Percentiles rank a stretch among this genome's conserved stretches.
Evolutionary conservation across 2,113 vertebrate species (phyloP).

Genomic region (Tylochromis polylepis): DNA sequence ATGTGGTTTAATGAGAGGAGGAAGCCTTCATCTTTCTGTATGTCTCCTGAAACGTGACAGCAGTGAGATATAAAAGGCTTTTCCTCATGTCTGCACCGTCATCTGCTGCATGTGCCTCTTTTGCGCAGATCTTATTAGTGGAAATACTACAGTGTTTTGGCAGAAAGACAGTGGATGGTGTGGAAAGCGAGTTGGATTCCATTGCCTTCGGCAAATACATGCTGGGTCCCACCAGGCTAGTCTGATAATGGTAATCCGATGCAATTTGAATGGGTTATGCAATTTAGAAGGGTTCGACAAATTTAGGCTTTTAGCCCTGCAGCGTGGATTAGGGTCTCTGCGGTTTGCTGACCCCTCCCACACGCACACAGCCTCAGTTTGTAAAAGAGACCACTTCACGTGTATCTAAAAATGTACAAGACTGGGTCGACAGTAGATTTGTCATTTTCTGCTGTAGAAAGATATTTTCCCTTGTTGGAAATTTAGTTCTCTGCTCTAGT

Average conservation of each 20-base stretch:
- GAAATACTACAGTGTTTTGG: neutral
- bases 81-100: neutral
- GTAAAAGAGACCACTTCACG: neutral
- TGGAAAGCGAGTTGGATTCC: constrained; percentile 2
- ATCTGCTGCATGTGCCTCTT: constrained; percentile 3
- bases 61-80: constrained; percentile 9
- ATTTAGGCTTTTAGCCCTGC: constrained; percentile 29
- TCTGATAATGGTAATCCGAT: constrained; percentile 46
- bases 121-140: constrained; percentile 1
- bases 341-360: neutral
- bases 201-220: neutral
- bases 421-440: neutral
- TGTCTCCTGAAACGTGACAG: constrained; percentile 3
- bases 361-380: neutral
- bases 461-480: neutral
- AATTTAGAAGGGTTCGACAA: constrained; percentile 23
- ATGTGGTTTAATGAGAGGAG: neutral
- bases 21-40: neutral
- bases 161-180: neutral
- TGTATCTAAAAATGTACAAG: neutral
- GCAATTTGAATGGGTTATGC: constrained; percentile 28
- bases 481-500: neutral
- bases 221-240: neutral
- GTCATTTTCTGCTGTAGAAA: neutral
- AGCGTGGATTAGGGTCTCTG: constrained; percentile 28